Evolutionary conservation across 2,888 invertebrate genomes (phyloP), one percentile per base, ranked within the genome.

Genomic region (Melanostoma mellinum): DNA sequence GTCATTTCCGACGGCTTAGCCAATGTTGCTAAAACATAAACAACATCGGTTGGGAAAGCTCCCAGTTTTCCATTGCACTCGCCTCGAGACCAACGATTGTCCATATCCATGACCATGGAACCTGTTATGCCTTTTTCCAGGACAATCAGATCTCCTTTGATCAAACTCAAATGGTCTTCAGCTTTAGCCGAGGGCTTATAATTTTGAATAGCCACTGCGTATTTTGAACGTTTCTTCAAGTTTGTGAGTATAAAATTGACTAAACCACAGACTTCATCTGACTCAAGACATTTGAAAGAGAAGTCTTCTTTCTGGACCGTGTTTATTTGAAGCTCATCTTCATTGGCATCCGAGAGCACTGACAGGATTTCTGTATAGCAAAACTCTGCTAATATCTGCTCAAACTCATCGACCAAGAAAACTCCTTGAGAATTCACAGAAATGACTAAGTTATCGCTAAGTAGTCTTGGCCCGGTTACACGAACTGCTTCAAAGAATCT

Each of bases 371-470:
- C 98, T 4, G 96, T 94, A 91, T 96, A 99, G 5, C 95, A 94
- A 87, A 96, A 92, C 92, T 98, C 98, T 46, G 97, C 92, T 53
- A 98, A 92, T 85, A 98, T 96, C 90, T 96, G 96, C 90, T 98
- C 98, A 87, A 96, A 94, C 90, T 98, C 97, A 91, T 98, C 98
- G 0, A 98, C 96, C 71, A 98, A 95, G 88, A 96, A 98, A 67
- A 98, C 94, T 2, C 98, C 98, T 0, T 96, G 96, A 94, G 97
- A 97, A 91, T 99, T 99, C 3, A 99, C 94, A 3, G 98, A 98
- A 75, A 99, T 95, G 68, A 99, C 97, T 30, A 98, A 94, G 87
- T 97, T 95, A 86, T 94, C 93, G 86, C 93, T 94, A 5, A 93
- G 92, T 5, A 95, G 92, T 36, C 93, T 92, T 0, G 95, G 94